Percentiles rank a stretch among this genome's conserved stretches.
Evolutionary conservation across 2,797 vertebrate genomes (phyloP).

Genomic region (Streptopelia turtur): DNA sequence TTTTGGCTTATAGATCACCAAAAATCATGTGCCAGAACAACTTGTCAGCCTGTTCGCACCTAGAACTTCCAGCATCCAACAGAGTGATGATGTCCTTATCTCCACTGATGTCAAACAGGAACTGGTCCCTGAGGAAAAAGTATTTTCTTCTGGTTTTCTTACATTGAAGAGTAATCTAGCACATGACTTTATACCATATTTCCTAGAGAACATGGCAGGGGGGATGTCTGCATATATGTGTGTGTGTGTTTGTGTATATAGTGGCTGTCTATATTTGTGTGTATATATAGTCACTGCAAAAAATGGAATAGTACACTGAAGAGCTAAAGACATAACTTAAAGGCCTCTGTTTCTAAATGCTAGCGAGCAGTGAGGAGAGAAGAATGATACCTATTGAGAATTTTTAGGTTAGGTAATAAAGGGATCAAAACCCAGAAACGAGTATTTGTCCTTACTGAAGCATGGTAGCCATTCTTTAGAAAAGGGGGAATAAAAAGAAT

Average conservation of each 20-base stretch:
- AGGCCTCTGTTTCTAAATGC: neutral
- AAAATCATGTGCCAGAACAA: constrained; percentile 50
- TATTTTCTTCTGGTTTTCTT: constrained; percentile 25
- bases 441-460: neutral
- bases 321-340: neutral
- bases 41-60: constrained; percentile 40
- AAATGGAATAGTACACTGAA: neutral
- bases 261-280: neutral
- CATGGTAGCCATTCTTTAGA: neutral
- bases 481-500: neutral
- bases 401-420: neutral
- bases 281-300: neutral
- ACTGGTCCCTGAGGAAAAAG: constrained; percentile 8
- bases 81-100: constrained; percentile 24
- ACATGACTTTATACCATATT: neutral
- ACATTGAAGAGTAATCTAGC: neutral
- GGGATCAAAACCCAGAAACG: neutral
- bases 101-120: constrained; percentile 47
- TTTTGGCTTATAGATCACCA: constrained; percentile 40
- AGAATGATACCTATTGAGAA: neutral
- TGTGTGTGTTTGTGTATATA: neutral
- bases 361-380: neutral
- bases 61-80: constrained; percentile 41
- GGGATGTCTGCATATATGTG: too few species aligned
- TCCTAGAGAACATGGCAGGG: neutral